Conservation (phyloP, 1,140 invertebrate species). For the Caligus rogercresseyi region DNA sequence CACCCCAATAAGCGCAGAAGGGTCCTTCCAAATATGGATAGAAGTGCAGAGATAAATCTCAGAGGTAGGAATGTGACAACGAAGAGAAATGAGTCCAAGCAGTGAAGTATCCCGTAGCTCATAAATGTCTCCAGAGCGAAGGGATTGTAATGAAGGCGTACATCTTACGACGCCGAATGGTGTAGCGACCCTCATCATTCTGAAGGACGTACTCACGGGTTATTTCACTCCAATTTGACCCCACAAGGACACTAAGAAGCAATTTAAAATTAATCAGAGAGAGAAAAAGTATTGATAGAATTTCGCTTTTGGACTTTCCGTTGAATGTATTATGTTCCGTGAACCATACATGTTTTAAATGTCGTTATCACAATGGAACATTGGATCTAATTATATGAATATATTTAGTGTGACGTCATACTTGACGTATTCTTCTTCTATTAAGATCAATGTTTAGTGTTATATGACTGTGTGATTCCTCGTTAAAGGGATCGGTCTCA, state of each 20-base stretch:
- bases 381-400: too few species aligned
- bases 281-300: too few species aligned
- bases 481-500: too few species aligned
- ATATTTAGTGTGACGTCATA: too few species aligned
- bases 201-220: constrained; percentile 76
- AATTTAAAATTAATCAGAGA: too few species aligned
- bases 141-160: constrained; percentile 95
- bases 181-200: constrained; percentile 82
- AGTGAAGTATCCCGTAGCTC: constrained; percentile 88
- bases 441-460: too few species aligned
- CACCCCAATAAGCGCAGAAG: constrained; percentile 52
- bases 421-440: too few species aligned
- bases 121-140: constrained; percentile 70
- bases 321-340: too few species aligned
- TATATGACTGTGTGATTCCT: too few species aligned
- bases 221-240: constrained; percentile 64
- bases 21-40: constrained; percentile 51
- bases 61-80: constrained; percentile 93
- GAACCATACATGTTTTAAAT: too few species aligned
- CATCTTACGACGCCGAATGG: constrained; percentile 78
- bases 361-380: too few species aligned
- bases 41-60: constrained; percentile 66
- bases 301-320: too few species aligned
- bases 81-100: constrained; percentile 94
- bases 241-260: constrained; percentile 25